phyloP scores from a whole-genome alignment of 2,113 vertebrate species.

The Caloenas nicobarica region DNA sequence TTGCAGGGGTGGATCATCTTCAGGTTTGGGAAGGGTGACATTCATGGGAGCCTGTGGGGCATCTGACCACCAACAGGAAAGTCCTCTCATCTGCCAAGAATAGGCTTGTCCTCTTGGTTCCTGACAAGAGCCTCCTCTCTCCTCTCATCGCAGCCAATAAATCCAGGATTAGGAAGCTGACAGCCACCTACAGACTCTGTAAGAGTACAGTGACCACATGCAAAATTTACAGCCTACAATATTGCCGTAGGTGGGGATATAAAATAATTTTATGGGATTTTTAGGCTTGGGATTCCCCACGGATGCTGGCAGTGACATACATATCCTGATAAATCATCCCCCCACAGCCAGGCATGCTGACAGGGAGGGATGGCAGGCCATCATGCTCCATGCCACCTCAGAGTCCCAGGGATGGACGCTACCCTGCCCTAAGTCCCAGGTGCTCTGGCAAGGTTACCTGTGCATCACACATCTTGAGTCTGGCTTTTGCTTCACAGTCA shows the following conservation, averaged over 20 bases:
- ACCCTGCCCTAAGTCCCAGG: not conserved
- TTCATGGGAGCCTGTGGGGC: not conserved
- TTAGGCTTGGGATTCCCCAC: slow-evolving; percentile 37
- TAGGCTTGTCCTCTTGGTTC: not conserved
- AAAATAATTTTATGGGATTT: slow-evolving; percentile 22
- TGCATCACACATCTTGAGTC: not conserved
- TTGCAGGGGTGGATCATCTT: not conserved
- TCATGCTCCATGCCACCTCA: not conserved
- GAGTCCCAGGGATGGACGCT: not conserved
- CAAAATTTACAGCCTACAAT: slow-evolving; percentile 29
- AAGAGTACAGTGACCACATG: slow-evolving; percentile 35
- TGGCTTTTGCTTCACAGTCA: not conserved
- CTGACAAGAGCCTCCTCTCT: not conserved
- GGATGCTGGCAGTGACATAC: not conserved
- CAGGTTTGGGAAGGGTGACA: not conserved
- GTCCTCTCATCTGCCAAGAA: not conserved
- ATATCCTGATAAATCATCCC: not conserved
- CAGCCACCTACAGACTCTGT: slow-evolving; percentile 3
- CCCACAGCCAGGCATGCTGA: rapidly evolving
- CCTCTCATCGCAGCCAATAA: slow-evolving; percentile 24
- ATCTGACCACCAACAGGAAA: not conserved
- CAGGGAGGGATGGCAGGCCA: not conserved
- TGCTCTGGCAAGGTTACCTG: not conserved
- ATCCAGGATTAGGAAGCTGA: slow-evolving; percentile 39
- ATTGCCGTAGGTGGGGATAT: slow-evolving; percentile 14